Evolutionary conservation across 2,797 vertebrate genomes (phyloP).

Genomic region (Neomorphus geoffroyi): DNA sequence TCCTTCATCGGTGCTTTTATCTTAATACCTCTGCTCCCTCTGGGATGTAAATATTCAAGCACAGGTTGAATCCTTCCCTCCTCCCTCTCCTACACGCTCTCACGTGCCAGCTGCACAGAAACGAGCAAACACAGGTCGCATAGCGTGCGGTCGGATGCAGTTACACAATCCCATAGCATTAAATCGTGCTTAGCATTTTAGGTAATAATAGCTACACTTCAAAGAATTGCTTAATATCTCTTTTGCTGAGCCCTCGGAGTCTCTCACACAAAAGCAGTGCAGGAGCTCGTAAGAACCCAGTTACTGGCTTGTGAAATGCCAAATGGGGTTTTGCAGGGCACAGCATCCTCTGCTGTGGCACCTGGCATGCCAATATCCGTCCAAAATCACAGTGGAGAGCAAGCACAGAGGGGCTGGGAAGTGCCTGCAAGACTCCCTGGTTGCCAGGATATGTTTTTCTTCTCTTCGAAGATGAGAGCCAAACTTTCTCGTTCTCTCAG

Average conservation of each 20-base stretch:
- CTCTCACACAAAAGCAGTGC: neutral
- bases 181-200: neutral
- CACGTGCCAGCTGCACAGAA: neutral
- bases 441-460: neutral
- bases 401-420: neutral
- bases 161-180: neutral
- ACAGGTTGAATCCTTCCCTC: neutral
- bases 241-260: neutral
- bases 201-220: neutral
- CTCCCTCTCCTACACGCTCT: rapidly evolving
- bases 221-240: neutral
- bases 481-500: neutral
- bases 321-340: rapidly evolving
- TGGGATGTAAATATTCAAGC: neutral
- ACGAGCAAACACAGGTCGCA: neutral
- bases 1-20: rapidly evolving
- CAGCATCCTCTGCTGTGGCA: neutral
- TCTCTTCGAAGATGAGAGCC: neutral
- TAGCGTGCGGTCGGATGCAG: neutral
- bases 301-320: neutral
- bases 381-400: neutral
- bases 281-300: neutral
- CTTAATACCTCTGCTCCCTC: neutral
- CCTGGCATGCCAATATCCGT: neutral
- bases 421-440: neutral